phyloP scores from a whole-genome alignment of 2,888 invertebrate species.

The Sialis lutaria region DNA sequence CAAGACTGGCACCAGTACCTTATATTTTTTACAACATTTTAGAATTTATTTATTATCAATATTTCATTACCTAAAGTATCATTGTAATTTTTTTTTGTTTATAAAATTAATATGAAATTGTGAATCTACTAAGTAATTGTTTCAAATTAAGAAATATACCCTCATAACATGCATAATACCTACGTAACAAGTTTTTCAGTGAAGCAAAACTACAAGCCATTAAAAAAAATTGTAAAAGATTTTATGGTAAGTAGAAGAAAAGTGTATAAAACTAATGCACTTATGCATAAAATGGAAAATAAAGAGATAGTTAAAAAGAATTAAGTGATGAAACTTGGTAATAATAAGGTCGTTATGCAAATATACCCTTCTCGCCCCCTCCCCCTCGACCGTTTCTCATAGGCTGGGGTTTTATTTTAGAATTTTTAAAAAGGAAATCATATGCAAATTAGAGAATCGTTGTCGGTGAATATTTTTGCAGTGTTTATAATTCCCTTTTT shows the following conservation, averaged over 20 bases:
- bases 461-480: slow-evolving; percentile 28
- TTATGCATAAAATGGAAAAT: slow-evolving; percentile 1
- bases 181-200: too few relatives aligned
- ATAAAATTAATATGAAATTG: too few relatives aligned
- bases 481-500: slow-evolving; percentile 28
- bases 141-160: too few relatives aligned
- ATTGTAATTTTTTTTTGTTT: too few relatives aligned
- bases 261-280: slow-evolving; percentile 1
- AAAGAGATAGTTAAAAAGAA: slow-evolving; percentile 2
- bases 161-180: too few relatives aligned
- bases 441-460: slow-evolving; percentile 25
- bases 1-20: too few relatives aligned
- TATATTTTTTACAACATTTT: too few relatives aligned
- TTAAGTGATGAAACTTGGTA: slow-evolving; percentile 10
- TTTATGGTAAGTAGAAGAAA: background rate
- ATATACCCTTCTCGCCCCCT: slow-evolving; percentile 10
- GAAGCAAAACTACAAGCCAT: background rate
- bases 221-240: background rate
- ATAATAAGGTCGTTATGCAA: slow-evolving; percentile 24
- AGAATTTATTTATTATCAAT: too few relatives aligned
- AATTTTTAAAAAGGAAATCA: slow-evolving; percentile 21
- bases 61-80: too few relatives aligned
- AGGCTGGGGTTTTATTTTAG: slow-evolving; percentile 1
- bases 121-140: too few relatives aligned
- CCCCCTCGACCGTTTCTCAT: background rate